Percentiles rank a stretch among this genome's conserved stretches.
These are phyloP conservation scores for Chrosomus eos DNA, from an alignment of 2,797 vertebrate genomes.

Conservation along the genomic window DNA sequence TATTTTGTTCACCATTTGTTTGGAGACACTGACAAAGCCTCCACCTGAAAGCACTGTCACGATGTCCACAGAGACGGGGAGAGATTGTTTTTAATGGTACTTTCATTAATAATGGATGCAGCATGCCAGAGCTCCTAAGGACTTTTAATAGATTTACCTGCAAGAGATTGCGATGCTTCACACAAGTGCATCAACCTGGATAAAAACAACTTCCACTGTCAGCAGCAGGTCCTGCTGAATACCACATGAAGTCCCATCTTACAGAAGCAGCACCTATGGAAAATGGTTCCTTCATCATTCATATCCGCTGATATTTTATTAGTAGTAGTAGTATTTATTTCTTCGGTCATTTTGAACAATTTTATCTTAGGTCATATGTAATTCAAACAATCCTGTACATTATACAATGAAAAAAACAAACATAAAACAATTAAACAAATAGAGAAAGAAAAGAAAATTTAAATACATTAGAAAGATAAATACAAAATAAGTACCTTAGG, in stretches of 20 bases:
- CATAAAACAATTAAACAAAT: too few species aligned
- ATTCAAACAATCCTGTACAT: too few species aligned
- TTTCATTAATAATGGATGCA: constrained; percentile 48
- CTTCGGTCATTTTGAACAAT: too few species aligned
- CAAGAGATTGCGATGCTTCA: background rate
- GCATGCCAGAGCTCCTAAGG: constrained; percentile 24
- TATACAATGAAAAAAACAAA: too few species aligned
- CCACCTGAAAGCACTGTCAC: constrained; percentile 9
- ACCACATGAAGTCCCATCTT: background rate
- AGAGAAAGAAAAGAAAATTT: too few species aligned
- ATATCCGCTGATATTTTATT: background rate
- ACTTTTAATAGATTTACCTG: constrained; percentile 48
- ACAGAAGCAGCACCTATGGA: background rate
- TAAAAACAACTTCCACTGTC: constrained; percentile 17
- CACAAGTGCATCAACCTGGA: constrained; percentile 33
- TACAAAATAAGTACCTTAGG: too few species aligned
- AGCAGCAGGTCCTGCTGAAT: constrained; percentile 18
- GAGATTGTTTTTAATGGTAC: constrained; percentile 38
- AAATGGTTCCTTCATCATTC: background rate
- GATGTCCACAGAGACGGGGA: constrained; percentile 2
- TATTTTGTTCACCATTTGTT: constrained; percentile 1
- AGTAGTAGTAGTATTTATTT: too few species aligned
- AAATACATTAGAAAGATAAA: too few species aligned
- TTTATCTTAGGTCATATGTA: too few species aligned
- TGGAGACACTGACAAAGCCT: background rate